Base-by-base conservation (phyloP, 2,113 vertebrate genomes). In the Melanotaenia duboulayi region DNA sequence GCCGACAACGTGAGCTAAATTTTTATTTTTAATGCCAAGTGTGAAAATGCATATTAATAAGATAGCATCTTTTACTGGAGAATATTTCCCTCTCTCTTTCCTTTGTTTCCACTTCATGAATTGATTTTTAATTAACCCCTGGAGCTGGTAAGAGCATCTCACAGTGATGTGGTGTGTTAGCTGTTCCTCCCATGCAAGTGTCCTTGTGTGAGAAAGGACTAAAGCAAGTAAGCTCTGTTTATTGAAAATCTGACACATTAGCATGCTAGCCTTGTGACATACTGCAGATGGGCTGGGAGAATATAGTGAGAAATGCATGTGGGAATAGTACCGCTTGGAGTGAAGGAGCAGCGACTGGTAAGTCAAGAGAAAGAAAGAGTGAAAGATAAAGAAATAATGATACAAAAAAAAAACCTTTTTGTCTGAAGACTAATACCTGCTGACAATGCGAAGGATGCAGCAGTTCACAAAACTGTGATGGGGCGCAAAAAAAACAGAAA, bases 101-200 rank as follows among this genome's bases (percentile, higher is more conserved):
- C 63, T 85, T 83, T 89, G 66, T 86, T 88, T 86, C 78, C 81
- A 82, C 65, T 69, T 76, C 78, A 89, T 90, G 71, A 91, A 88
- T 89, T 74, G 87, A 88, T 89, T 89, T 89, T 80, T 82, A 89
- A 92, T 91, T 91, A 91, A 91, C 87, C 87, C 74, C 75, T 79
- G 75, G 76, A 88, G 76, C 87, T 76, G 71, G n/a, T 9, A 51
- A 74, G 56, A 87, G 78, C 70, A 68, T 79, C 70, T 84, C 61
- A 73, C 60, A 78, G 60, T 56, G 20, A 71, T 16, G 39, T 49
- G 39, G 51, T 72, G 68, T 68, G 79, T 78, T 74, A n/a, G 66
- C 66, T 61, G 54, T 50, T 67, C 64, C 66, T 72, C 70, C 70
- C 11, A 23, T 52, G 23, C 74, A 78, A 85, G 73, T 81, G 76